Conservation (phyloP, 2,888 invertebrate genomes). For the Apamea sordens region DNA sequence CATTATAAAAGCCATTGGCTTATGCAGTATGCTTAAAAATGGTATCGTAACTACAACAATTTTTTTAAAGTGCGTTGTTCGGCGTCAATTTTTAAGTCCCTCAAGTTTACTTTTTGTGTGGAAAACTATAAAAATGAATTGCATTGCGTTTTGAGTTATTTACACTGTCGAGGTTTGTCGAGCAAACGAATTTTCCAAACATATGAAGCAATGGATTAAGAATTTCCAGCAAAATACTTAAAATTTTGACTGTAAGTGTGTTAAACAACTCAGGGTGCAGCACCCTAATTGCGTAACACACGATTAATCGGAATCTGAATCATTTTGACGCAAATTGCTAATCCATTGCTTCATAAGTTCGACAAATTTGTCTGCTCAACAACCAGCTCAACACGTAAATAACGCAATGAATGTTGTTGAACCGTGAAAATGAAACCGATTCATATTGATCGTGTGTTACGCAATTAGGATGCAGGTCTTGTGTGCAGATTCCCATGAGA, state of each 20-base stretch:
- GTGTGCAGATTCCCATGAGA: too few species aligned
- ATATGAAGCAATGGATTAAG: neutral
- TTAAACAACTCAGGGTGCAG: neutral
- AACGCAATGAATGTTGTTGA: too few species aligned
- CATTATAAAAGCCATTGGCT: neutral
- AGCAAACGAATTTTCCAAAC: neutral
- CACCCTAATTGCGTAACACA: too few species aligned
- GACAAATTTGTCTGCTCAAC: too few species aligned
- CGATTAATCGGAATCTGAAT: too few species aligned
- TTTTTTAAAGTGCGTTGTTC: neutral
- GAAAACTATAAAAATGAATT: neutral
- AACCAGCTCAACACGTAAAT: too few species aligned
- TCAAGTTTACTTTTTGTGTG: neutral
- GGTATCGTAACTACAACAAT: neutral
- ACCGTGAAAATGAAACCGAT: too few species aligned
- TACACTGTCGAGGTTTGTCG: neutral
- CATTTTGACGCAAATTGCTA: too few species aligned
- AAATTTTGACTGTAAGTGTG: neutral
- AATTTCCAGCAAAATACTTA: neutral
- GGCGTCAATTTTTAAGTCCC: neutral
- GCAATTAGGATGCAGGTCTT: too few species aligned
- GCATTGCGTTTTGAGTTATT: neutral
- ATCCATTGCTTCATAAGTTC: too few species aligned
- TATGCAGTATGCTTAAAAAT: neutral
- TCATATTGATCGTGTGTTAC: too few species aligned